Base-by-base conservation (phyloP, 2,888 invertebrate genomes). In the Drosophila diplacantha region DNA sequence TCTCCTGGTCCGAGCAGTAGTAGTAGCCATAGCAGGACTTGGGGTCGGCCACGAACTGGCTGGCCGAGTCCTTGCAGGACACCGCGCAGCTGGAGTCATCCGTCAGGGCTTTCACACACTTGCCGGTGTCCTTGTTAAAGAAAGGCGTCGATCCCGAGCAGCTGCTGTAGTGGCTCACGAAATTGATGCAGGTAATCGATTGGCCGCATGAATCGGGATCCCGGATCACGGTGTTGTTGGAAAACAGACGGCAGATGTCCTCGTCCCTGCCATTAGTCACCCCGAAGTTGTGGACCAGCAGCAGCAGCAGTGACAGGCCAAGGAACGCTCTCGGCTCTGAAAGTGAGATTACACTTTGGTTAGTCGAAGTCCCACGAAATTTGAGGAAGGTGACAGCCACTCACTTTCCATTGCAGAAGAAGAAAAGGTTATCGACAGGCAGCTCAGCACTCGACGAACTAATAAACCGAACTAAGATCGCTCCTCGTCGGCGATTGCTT, bases 141-240 rank as follows among this genome's bases (percentile, higher is more conserved):
- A 71, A 81, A 1, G 81, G 68, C 0, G 73, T 78, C 5, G 58
- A 49, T 6, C 73, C 66, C 4, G 64, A 11, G 44, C 86, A 86
- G 32, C 26, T 51, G 20, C 7, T 52, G 9, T 73, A 74, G 24
- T 69, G 20, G 43, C 77, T 71, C 43, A 68, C 51, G 3, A 59
- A 70, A 18, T 86, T 47, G 3, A 52, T 52, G 61, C 86, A 87
- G 14, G 71, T 75, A 18, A 87, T 75, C 26, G 72, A 85, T 0
- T 67, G 72, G 24, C 73, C 65, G 55, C 87, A 87, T 1, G 85
- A 82, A 1, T 80, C 75, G 0, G 87, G 86, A 75, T 87, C 83
- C 9, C 85, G 74, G 18, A 87, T 65, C n/a, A 76, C 62, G 2
- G 80, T 79, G 3, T 56, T 59, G 16, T 86, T 70, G 1, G 81